Evolutionary conservation across 92 coral and sea anemone genomes (phyloP).

Genomic region (Zoanthus sansibaricus): DNA sequence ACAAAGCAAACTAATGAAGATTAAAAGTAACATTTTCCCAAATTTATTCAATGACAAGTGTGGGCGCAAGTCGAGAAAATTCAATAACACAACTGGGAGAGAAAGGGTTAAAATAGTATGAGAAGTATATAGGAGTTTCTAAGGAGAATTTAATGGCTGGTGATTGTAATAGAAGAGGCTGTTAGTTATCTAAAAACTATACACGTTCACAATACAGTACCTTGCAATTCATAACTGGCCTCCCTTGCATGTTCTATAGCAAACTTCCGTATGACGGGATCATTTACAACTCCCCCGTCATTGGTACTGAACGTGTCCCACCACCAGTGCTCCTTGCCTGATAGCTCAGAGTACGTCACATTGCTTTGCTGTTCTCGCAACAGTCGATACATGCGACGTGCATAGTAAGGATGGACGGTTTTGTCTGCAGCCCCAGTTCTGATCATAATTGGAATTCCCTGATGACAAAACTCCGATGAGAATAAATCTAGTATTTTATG

Average conservation of each 20-base stretch:
- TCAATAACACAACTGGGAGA: no score
- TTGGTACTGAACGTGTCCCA: slow-evolving; percentile 93
- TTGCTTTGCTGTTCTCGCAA: slow-evolving; percentile 86
- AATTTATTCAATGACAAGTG: no score
- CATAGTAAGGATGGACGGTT: slow-evolving; percentile 91
- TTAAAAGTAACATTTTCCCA: no score
- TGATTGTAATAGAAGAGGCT: no score
- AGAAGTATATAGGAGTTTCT: no score
- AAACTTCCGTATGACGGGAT: slow-evolving; percentile 90
- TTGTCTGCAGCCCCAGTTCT: slow-evolving; percentile 89
- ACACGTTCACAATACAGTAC: neutral
- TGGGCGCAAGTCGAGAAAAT: no score
- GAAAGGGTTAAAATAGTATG: no score
- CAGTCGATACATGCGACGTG: slow-evolving; percentile 95
- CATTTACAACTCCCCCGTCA: slow-evolving; percentile 98
- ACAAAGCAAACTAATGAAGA: no score
- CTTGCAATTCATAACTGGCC: slow-evolving; percentile 23
- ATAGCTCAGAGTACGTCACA: slow-evolving; percentile 88
- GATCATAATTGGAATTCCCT: slow-evolving; percentile 95
- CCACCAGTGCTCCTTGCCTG: slow-evolving; percentile 98
- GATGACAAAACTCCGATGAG: neutral
- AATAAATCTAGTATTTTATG: neutral
- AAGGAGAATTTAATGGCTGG: no score
- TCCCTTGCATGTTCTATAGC: slow-evolving; percentile 75
- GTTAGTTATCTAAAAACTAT: no score